A percentile compares a stretch with the other conserved stretches of the same genome.
Conservation (phyloP, 2,113 vertebrate genomes). For the Peromyscus californicus region DNA sequence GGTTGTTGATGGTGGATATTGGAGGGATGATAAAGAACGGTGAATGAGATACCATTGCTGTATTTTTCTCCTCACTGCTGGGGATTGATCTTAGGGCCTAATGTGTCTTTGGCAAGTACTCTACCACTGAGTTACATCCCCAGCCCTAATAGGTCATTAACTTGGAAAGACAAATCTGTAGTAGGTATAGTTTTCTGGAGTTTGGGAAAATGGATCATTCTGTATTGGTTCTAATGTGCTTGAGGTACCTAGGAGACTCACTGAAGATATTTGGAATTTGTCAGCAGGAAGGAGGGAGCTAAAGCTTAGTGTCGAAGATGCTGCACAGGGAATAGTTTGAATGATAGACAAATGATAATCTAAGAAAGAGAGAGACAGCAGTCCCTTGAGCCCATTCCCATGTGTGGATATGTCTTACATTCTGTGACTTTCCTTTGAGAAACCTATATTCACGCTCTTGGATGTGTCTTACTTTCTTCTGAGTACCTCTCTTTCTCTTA, state of each 20-base stretch:
- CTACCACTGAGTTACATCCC: background rate
- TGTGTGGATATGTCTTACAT: background rate
- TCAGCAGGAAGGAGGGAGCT: background rate
- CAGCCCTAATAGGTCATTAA: background rate
- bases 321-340: background rate
- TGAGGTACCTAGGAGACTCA: background rate
- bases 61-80: background rate
- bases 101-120: background rate
- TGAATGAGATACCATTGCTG: background rate
- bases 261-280: background rate
- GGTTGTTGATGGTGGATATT: background rate
- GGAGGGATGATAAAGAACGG: background rate
- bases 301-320: background rate
- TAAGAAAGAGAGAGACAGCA: background rate
- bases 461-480: background rate
- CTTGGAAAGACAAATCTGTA: background rate
- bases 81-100: background rate
- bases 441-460: background rate
- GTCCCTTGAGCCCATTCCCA: background rate
- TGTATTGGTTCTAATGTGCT: background rate
- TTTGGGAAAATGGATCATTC: background rate
- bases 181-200: background rate
- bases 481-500: background rate
- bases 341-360: background rate
- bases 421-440: background rate